Conservation (phyloP, 2,888 invertebrate genomes). For the Lypha dubia region DNA sequence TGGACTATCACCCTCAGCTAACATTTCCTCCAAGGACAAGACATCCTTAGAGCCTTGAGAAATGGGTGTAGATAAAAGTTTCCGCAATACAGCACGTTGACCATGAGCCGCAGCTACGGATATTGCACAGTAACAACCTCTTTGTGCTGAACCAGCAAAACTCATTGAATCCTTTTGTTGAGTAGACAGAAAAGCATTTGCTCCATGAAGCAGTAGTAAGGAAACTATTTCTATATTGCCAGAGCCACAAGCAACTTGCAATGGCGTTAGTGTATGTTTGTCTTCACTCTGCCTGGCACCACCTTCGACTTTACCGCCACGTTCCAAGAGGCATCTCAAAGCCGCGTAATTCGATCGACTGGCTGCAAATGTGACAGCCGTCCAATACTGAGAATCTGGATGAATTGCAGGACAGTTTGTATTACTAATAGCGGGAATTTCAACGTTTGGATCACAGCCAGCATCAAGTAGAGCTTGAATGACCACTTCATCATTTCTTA, state of each 20-base stretch:
- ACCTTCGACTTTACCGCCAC: slow-evolving; percentile 93
- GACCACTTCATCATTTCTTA: slow-evolving; percentile 91
- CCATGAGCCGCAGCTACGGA: slow-evolving; percentile 96
- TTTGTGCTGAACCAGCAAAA: slow-evolving; percentile 93
- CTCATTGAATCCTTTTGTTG: slow-evolving; percentile 92
- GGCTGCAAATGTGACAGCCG: slow-evolving; percentile 92
- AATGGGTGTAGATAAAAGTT: slow-evolving; percentile 89
- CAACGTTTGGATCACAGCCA: slow-evolving; percentile 92
- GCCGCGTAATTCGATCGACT: slow-evolving; percentile 85
- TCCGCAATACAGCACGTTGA: slow-evolving; percentile 90
- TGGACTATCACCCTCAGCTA: slow-evolving; percentile 90
- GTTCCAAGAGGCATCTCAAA: slow-evolving; percentile 88
- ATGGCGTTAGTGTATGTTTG: slow-evolving; percentile 92
- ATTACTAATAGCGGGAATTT: slow-evolving; percentile 86
- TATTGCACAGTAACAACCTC: slow-evolving; percentile 94
- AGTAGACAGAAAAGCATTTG: slow-evolving; percentile 94
- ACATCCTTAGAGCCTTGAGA: slow-evolving; percentile 89
- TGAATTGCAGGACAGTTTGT: slow-evolving; percentile 85
- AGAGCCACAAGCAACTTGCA: slow-evolving; percentile 93
- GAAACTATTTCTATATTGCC: slow-evolving; percentile 92
- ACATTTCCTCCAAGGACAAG: slow-evolving; percentile 93
- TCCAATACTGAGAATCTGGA: slow-evolving; percentile 92
- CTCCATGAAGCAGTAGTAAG: slow-evolving; percentile 91
- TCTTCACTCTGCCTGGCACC: slow-evolving; percentile 92
- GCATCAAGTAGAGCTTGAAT: slow-evolving; percentile 90